A percentile compares a stretch with the other conserved stretches of the same genome.
These are phyloP conservation scores for Alethe castanea DNA, from an alignment of 2,113 vertebrate species.

Conservation along the genomic window DNA sequence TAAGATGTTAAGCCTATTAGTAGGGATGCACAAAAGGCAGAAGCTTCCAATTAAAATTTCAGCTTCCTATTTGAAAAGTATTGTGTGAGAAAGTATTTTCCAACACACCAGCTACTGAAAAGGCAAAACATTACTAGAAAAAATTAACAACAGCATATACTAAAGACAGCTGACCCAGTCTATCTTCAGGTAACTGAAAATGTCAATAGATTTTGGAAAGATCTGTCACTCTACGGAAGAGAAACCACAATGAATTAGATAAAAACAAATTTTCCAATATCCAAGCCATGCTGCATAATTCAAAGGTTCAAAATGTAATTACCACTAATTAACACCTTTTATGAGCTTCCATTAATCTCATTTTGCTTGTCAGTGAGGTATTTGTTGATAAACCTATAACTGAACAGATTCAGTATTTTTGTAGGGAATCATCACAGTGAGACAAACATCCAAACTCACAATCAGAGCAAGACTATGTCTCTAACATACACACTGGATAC, in stretches of 20 bases:
- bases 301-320: not conserved
- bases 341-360: not conserved
- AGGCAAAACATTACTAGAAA: not conserved
- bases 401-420: not conserved
- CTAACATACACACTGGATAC: not conserved
- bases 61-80: not conserved
- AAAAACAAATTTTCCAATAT: not conserved
- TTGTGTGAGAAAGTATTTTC: not conserved
- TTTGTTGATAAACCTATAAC: not conserved
- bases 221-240: not conserved
- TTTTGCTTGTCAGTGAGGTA: not conserved
- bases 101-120: not conserved
- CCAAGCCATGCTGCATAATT: not conserved
- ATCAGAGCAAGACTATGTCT: not conserved
- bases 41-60: not conserved
- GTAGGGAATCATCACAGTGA: rapidly evolving
- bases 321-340: not conserved
- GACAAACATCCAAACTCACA: not conserved
- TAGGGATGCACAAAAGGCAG: not conserved
- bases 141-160: not conserved
- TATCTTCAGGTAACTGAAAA: not conserved
- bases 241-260: not conserved
- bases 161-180: not conserved
- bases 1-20: not conserved
- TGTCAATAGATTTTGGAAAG: not conserved